These are phyloP conservation scores for Mythimna albipuncta DNA, from an alignment of 2,888 invertebrate species.

Conservation along the genomic window DNA sequence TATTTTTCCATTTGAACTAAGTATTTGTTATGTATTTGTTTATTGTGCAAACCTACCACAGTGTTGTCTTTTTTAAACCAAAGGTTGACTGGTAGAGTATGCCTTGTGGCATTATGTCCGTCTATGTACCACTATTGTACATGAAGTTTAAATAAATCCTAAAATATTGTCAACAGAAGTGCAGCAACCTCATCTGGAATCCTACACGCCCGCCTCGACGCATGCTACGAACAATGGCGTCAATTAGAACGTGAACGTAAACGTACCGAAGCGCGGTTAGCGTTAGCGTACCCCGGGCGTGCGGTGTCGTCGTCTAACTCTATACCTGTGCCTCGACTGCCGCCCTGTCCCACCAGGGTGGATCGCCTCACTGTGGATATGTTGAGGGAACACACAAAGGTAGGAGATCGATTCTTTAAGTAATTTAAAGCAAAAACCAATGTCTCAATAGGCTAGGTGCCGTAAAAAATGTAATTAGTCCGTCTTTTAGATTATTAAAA, in stretches of 20 bases:
- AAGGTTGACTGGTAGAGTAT: too few relatives aligned
- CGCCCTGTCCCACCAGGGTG: constrained; percentile 94
- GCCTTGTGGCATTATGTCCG: too few relatives aligned
- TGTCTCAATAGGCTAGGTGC: too few relatives aligned
- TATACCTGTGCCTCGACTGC: constrained; percentile 94
- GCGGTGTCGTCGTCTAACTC: constrained; percentile 95
- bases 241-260: constrained; percentile 95
- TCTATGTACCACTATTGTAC: too few relatives aligned
- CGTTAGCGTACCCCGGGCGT: constrained; percentile 94
- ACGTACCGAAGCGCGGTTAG: constrained; percentile 94
- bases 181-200: constrained; percentile 90
- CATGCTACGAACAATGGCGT: constrained; percentile 95
- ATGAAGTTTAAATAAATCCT: background rate
- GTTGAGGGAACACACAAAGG: constrained; percentile 94
- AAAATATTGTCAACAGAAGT: constrained; percentile 78
- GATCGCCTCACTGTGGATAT: constrained; percentile 95
- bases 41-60: too few relatives aligned
- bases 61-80: too few relatives aligned
- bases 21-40: too few relatives aligned
- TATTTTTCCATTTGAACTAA: too few relatives aligned
- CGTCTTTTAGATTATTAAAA: too few relatives aligned
- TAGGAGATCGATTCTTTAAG: constrained; percentile 58
- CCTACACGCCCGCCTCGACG: constrained; percentile 93
- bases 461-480: too few relatives aligned
- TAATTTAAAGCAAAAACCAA: too few relatives aligned